A percentile compares a stretch with the other conserved stretches of the same genome.
Evolutionary conservation across 1,140 invertebrate species (phyloP).

Genomic region (Bombus superbus): DNA sequence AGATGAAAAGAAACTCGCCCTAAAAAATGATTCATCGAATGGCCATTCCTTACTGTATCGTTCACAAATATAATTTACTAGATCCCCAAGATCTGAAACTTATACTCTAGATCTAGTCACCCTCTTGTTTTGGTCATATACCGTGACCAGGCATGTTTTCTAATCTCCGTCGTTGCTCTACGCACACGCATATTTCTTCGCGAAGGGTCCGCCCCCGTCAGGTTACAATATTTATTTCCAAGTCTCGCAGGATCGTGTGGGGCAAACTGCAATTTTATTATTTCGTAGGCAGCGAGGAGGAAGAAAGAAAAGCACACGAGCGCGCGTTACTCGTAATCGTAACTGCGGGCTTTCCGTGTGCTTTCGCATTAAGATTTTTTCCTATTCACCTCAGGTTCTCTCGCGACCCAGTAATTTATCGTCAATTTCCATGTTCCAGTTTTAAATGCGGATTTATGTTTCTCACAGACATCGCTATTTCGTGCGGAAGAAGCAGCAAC

Average conservation of each 20-base stretch:
- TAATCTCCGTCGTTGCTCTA: neutral
- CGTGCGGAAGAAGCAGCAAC: no score
- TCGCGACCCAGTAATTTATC: constrained; percentile 26
- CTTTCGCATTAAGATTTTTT: constrained; percentile 16
- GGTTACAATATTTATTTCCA: constrained; percentile 42
- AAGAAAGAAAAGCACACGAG: constrained; percentile 21
- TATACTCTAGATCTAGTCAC: neutral
- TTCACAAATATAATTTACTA: neutral
- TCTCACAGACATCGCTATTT: neutral
- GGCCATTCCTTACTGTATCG: no score
- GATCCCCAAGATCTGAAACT: neutral
- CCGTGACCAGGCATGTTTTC: constrained; percentile 10
- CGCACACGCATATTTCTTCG: constrained; percentile 10
- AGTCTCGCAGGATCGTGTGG: neutral
- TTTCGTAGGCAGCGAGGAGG: neutral
- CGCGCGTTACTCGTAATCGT: constrained; percentile 1
- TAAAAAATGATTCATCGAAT: no score
- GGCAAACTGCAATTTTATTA: constrained; percentile 11
- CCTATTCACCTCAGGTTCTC: neutral
- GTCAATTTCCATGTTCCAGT: neutral
- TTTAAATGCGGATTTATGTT: neutral
- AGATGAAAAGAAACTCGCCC: no score
- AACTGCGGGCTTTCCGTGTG: neutral
- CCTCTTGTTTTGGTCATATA: neutral
- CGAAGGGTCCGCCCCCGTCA: neutral